A percentile compares a stretch with the other conserved stretches of the same genome.
These are phyloP conservation scores for Leucopsar rothschildi DNA, from an alignment of 2,113 vertebrate species.

Conservation along the genomic window DNA sequence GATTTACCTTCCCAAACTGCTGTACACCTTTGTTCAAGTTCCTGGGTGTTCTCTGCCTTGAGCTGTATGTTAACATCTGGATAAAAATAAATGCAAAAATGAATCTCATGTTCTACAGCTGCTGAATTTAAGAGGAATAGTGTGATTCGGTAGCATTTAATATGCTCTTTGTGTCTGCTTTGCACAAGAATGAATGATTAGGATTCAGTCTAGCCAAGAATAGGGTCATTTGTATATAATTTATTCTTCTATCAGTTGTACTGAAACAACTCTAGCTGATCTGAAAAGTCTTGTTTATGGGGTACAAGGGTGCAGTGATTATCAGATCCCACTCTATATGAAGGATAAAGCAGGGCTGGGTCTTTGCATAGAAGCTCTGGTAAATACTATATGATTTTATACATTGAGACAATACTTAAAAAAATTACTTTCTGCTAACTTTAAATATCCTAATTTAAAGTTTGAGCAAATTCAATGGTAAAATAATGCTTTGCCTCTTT, in stretches of 20 bases:
- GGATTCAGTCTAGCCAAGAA: not conserved
- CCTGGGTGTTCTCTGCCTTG: not conserved
- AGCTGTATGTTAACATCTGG: not conserved
- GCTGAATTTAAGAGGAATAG: not conserved
- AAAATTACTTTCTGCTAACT: slow-evolving; percentile 45
- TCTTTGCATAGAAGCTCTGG: not conserved
- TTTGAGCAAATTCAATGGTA: slow-evolving; percentile 68
- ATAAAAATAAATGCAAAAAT: not conserved
- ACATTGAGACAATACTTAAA: slow-evolving; percentile 50
- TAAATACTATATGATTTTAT: not conserved
- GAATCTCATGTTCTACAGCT: not conserved
- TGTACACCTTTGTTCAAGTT: not conserved
- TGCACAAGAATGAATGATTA: not conserved
- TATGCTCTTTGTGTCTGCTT: not conserved
- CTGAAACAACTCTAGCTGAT: not conserved
- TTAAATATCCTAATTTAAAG: slow-evolving; percentile 66
- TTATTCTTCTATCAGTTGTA: not conserved
- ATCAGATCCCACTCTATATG: not conserved
- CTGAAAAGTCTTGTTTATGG: not conserved
- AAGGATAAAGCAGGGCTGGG: not conserved
- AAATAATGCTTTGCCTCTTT: slow-evolving; percentile 69
- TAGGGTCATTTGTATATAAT: not conserved
- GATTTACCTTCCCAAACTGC: not conserved
- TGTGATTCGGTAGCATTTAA: not conserved
- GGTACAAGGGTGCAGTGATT: not conserved